Evolutionary conservation across 2,113 vertebrate genomes (phyloP).

Genomic region (Scartelaos histophorus): DNA sequence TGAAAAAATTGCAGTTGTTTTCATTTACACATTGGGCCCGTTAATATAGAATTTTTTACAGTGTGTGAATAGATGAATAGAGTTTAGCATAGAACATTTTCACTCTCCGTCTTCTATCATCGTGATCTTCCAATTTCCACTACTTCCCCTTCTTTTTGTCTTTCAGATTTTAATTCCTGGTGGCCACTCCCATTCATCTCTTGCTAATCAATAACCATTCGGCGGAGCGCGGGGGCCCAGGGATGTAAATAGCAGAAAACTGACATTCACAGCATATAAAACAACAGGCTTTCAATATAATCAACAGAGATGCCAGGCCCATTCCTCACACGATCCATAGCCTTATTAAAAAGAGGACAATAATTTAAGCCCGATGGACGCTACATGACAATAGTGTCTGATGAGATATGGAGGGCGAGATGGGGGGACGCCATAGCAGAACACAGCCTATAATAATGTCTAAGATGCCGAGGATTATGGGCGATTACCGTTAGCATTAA

Average conservation of each 20-base stretch:
- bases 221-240: conserved; percentile 42
- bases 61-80: no score
- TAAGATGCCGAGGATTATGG: neutral
- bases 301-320: conserved; percentile 56
- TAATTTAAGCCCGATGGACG: conserved; percentile 59
- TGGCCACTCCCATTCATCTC: conserved; percentile 57
- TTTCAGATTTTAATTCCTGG: conserved; percentile 60
- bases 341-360: conserved; percentile 72
- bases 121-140: neutral
- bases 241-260: conserved; percentile 76
- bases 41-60: no score
- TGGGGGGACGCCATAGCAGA: neutral
- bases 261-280: conserved; percentile 75
- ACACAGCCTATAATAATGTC: conserved; percentile 6
- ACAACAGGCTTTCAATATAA: conserved; percentile 72
- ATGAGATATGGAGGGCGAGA: conserved; percentile 46
- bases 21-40: no score
- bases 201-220: conserved; percentile 70
- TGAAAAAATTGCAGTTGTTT: no score
- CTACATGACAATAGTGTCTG: conserved; percentile 50
- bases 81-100: neutral
- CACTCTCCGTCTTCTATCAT: neutral
- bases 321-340: conserved; percentile 71
- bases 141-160: conserved; percentile 28
- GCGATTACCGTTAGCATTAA: neutral